phyloP scores from a whole-genome alignment of 2,888 invertebrate species.

The Embidobia sp. region DNA sequence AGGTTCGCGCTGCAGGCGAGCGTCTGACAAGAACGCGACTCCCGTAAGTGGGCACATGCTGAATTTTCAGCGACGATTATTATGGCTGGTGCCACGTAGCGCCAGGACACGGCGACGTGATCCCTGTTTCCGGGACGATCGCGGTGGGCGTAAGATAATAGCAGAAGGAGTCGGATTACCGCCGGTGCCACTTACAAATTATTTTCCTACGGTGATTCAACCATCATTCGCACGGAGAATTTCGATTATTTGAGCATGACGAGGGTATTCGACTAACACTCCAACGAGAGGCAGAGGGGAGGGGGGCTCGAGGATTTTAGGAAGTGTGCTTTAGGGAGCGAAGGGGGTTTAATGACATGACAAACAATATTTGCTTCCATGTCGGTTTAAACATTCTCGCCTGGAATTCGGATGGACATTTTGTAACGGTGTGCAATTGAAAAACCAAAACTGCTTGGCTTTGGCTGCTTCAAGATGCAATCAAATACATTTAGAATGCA shows the following conservation, averaged over 20 bases:
- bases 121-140: slow-evolving; percentile 62
- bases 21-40: slow-evolving; percentile 58
- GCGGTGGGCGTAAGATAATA: slow-evolving; percentile 64
- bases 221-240: slow-evolving; percentile 52
- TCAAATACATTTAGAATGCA: too few relatives aligned
- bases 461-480: too few relatives aligned
- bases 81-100: slow-evolving; percentile 55
- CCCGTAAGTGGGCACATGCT: slow-evolving; percentile 58
- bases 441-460: too few relatives aligned
- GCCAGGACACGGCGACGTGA: slow-evolving; percentile 63
- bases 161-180: slow-evolving; percentile 56
- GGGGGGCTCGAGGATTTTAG: slow-evolving; percentile 24
- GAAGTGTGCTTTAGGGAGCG: slow-evolving; percentile 20
- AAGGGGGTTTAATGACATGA: slow-evolving; percentile 21
- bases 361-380: slow-evolving; percentile 14
- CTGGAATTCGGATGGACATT: too few relatives aligned
- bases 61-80: slow-evolving; percentile 59
- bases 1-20: slow-evolving; percentile 53
- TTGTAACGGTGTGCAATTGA: too few relatives aligned
- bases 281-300: background rate
- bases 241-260: slow-evolving; percentile 35
- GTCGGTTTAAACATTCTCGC: too few relatives aligned
- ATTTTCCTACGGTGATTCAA: slow-evolving; percentile 45
- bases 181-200: slow-evolving; percentile 54
- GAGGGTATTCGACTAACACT: background rate